phyloP scores from a whole-genome alignment of 2,113 vertebrate species.

The Saguinus imperator region DNA sequence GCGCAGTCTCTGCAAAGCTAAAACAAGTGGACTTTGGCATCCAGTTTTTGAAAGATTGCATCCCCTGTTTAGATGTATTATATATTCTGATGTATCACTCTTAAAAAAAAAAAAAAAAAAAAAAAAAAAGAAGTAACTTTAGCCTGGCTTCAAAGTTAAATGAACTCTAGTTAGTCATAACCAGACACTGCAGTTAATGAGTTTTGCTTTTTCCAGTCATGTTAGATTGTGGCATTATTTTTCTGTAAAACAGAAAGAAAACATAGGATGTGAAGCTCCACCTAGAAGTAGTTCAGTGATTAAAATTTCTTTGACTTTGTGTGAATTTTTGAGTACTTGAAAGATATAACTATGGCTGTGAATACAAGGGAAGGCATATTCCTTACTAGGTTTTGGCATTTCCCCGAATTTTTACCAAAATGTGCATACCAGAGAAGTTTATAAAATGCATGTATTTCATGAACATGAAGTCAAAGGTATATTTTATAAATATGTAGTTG shows the following conservation, averaged over 20 bases:
- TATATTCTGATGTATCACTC: not conserved
- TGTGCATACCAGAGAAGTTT: not conserved
- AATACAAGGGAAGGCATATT: not conserved
- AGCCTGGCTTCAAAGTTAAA: not conserved
- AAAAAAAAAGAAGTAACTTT: not conserved
- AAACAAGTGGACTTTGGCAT: not conserved
- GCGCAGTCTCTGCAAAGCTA: not conserved
- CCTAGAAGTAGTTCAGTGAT: not conserved
- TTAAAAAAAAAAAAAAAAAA: not conserved
- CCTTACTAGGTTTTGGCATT: not conserved
- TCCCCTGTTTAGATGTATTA: not conserved
- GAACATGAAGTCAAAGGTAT: too few species aligned
- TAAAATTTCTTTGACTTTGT: not conserved
- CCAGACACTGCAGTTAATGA: not conserved
- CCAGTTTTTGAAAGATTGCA: not conserved
- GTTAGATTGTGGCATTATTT: not conserved
- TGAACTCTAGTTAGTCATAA: not conserved
- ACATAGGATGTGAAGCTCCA: not conserved
- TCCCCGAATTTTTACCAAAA: not conserved
- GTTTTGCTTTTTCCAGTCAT: not conserved
- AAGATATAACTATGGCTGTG: not conserved
- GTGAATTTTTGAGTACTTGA: not conserved
- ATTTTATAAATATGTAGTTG: not conserved
- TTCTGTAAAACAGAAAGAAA: not conserved
- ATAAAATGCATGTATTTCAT: not conserved